These are phyloP conservation scores for Vulpes vulpes DNA, from an alignment of 2,113 vertebrate genomes.

Conservation along the genomic window DNA sequence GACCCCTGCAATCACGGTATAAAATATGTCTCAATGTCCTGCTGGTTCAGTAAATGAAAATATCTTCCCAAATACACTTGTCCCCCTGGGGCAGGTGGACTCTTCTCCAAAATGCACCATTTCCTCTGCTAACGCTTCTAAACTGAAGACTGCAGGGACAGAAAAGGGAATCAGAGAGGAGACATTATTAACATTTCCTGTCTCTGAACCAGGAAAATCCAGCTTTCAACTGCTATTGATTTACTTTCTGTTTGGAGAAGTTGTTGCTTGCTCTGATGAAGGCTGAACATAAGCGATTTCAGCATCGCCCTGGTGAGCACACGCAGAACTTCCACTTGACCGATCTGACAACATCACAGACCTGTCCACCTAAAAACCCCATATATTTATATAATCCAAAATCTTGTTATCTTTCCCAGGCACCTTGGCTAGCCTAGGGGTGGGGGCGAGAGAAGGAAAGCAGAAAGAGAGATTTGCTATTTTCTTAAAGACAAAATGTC, in stretches of 20 bases:
- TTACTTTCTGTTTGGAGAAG: conserved; percentile 16
- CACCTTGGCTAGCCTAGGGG: not conserved
- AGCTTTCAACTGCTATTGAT: not conserved
- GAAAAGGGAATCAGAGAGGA: not conserved
- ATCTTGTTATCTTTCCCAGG: not conserved
- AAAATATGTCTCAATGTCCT: not conserved
- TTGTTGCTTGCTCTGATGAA: not conserved
- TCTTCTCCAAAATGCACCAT: not conserved
- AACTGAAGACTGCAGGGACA: not conserved
- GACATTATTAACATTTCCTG: not conserved
- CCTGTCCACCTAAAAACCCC: not conserved
- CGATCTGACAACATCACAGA: not conserved
- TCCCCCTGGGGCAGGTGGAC: not conserved
- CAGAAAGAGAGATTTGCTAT: not conserved
- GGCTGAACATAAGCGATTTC: not conserved
- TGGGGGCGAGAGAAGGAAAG: not conserved
- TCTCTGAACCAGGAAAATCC: not conserved
- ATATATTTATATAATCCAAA: accelerated
- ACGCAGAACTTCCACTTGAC: accelerated
- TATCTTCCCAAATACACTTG: not conserved
- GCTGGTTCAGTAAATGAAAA: not conserved
- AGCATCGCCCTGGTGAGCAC: accelerated
- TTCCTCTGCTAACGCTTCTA: not conserved
- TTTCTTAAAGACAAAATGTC: not conserved
- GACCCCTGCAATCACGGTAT: not conserved